Conservation (phyloP, 2,888 invertebrate genomes). For the Hetaerina titia region DNA sequence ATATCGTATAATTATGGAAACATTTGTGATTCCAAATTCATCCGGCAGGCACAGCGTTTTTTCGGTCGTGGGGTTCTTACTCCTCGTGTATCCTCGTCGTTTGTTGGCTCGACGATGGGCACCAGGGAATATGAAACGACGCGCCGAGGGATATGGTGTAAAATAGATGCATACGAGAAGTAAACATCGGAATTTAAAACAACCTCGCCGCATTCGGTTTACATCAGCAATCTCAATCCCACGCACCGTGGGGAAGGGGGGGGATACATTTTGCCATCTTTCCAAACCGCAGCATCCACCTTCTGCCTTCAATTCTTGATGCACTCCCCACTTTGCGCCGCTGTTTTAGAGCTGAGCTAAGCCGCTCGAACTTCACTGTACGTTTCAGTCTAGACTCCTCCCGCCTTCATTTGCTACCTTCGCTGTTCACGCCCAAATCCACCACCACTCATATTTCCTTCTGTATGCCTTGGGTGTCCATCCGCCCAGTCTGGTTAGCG, state of each 20-base stretch:
- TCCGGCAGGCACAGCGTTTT: not conserved
- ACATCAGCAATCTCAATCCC: not conserved
- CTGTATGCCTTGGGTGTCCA: not conserved
- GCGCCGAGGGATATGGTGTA: not conserved
- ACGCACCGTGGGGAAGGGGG: not conserved
- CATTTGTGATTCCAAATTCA: not conserved
- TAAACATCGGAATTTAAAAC: too few relatives aligned
- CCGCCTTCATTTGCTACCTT: not conserved
- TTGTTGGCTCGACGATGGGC: not conserved
- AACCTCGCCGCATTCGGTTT: not conserved
- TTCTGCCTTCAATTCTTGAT: not conserved
- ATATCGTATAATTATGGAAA: not conserved
- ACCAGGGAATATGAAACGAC: not conserved
- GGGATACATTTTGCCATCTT: not conserved
- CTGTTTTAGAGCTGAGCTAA: not conserved
- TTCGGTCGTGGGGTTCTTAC: not conserved
- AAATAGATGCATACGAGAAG: too few relatives aligned
- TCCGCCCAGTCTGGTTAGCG: slow-evolving; percentile 37
- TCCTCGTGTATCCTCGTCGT: not conserved
- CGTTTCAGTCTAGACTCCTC: not conserved
- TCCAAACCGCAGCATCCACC: not conserved
- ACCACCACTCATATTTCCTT: not conserved
- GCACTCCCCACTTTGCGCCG: not conserved
- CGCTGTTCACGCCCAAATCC: not conserved
- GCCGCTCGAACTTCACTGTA: not conserved